These are phyloP conservation scores for Micromys minutus DNA, from an alignment of 2,113 vertebrate genomes.

Conservation along the genomic window DNA sequence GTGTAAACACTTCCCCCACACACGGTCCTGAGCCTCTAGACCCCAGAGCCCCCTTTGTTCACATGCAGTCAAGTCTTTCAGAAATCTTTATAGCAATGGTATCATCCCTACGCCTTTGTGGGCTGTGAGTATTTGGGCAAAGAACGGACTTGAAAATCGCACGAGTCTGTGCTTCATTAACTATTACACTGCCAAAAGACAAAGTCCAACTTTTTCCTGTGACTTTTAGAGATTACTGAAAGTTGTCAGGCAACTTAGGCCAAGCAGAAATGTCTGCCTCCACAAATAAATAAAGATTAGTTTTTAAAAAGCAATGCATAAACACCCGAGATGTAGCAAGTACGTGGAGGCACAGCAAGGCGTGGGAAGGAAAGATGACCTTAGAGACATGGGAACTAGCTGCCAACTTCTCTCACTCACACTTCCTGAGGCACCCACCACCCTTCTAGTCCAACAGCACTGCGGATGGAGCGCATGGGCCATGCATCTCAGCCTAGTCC, in stretches of 20 bases:
- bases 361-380: neutral
- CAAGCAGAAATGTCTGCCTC: neutral
- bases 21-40: neutral
- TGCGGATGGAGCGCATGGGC: neutral
- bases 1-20: neutral
- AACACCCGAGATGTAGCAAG: neutral
- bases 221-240: neutral
- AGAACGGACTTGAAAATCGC: neutral
- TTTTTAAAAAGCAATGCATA: neutral
- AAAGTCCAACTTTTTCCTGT: constrained; percentile 28
- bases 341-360: neutral
- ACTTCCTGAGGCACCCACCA: neutral
- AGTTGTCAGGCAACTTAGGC: neutral
- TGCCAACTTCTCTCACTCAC: neutral
- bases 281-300: neutral
- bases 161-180: neutral
- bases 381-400: neutral
- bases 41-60: neutral
- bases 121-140: neutral
- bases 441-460: too few species aligned
- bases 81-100: neutral
- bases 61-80: neutral
- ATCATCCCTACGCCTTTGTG: neutral
- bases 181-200: constrained; percentile 2
- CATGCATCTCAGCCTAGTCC: neutral